Evolutionary conservation across 2,888 invertebrate species (phyloP).

Genomic region (Toxonevra muliebris): DNA sequence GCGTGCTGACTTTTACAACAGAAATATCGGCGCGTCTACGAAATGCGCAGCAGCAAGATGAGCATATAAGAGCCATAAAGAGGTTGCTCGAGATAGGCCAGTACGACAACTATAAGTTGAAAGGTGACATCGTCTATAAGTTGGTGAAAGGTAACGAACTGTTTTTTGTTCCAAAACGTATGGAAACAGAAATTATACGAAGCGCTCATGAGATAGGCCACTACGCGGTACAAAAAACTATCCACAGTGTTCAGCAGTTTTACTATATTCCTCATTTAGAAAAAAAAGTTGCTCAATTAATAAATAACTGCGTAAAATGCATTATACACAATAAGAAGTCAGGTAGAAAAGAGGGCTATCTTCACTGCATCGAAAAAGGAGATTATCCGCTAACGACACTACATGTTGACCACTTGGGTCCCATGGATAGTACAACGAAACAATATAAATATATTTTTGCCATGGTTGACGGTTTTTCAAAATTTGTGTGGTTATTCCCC

Average conservation of each 20-base stretch:
- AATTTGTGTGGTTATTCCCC: slow-evolving; percentile 31
- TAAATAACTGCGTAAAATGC: slow-evolving; percentile 6
- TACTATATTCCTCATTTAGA: slow-evolving; percentile 24
- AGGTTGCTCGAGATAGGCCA: slow-evolving; percentile 18
- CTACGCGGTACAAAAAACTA: slow-evolving; percentile 19
- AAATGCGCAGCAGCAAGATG: slow-evolving; percentile 23
- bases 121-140: slow-evolving; percentile 32
- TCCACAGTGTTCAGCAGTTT: slow-evolving; percentile 14
- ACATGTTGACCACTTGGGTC: slow-evolving; percentile 14
- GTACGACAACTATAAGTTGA: slow-evolving; percentile 26
- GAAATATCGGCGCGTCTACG: slow-evolving; percentile 26
- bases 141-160: slow-evolving; percentile 23
- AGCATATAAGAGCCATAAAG: slow-evolving; percentile 21
- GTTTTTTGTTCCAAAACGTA: slow-evolving; percentile 28
- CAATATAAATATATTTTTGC: slow-evolving; percentile 31
- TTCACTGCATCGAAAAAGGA: slow-evolving; percentile 11
- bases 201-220: slow-evolving; percentile 18
- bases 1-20: slow-evolving; percentile 6
- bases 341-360: slow-evolving; percentile 10
- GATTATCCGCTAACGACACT: neutral
- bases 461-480: slow-evolving; percentile 30
- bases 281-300: slow-evolving; percentile 26
- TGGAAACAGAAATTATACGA: slow-evolving; percentile 34
- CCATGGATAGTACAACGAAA: slow-evolving; percentile 34
- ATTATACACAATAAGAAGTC: slow-evolving; percentile 19